Evolutionary conservation across 2,797 vertebrate species (phyloP), one percentile per base, ranked within the genome.

Genomic region (Masticophis lateralis): DNA sequence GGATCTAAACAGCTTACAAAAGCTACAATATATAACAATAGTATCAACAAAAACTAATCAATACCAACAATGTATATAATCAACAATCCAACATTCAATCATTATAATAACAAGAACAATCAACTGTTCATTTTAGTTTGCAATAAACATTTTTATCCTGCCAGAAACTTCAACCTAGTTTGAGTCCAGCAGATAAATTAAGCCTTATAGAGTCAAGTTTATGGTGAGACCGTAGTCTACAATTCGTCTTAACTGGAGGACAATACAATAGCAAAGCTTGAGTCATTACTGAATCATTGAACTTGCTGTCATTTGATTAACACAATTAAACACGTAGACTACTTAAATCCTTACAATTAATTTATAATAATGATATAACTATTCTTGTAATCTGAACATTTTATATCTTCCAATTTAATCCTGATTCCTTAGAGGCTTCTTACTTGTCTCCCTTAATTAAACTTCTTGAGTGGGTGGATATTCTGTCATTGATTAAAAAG

Each of bases 401-500:
- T 79, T 32, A 83, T 37, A 18, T 20, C 25, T 51, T 69, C 69
- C 20, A 83, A n/a, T 83, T 27, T 51, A 43, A 20, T 8, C 27
- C 43, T 60, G 60, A 87, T 7, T 22, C 20, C 47, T 43, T 27
- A 87, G 25, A 13, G 43, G 37, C 43, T 37, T 32, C 43, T 91
- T 20, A n/a, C 59, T 60, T 60, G 16, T 28, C 53, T 88, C 55
- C 55, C 13, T 89, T 88, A 59, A 87, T 92, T 83, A 59, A n/a
- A 43, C 37, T 32, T 43, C 43, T 79, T 79, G 27, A 53, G 86
- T 22, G 4, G 28, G 57, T 22, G 25, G 87, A 60, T 60, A 51
- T 51, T 57, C 66, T 60, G 57, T 79, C 61, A 92, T 22, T 89
- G 56, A 89, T 89, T 92, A 60, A 89, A 92, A 47, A 60, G 56